Base-by-base conservation (phyloP, 2,888 invertebrate genomes). In the Digitonthophagus gazella region DNA sequence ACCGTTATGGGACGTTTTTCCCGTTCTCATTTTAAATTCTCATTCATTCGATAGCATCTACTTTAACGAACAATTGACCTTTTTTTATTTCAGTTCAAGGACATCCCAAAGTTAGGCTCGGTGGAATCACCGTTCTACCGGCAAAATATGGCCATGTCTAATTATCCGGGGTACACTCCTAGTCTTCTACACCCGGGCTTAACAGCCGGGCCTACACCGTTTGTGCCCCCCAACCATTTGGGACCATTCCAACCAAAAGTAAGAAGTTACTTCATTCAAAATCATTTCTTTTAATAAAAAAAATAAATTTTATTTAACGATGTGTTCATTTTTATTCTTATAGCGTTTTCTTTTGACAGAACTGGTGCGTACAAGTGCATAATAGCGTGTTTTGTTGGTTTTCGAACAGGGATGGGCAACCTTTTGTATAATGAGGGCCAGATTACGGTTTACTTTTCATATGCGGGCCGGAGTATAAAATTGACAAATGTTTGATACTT, bases 221-320 rank as follows among this genome's bases (percentile, higher is more conserved):
- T 96, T 83, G 93, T 92, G 77, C 94, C 95, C 71, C 95, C 96
- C 22, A 91, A 91, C 80, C 95, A 95, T 79, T 85, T 95, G 75
- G 90, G 93, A 73, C 88, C 94, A 55, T 95, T 94, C 82, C 92
- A 95, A 76, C 95, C 95, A 78, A 95, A 95, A 92, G 96, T 95
- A 78, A 75, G 73, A 18, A 18, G 16, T 1, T 57, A 15, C n/a
- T 57, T 1, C 6, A 57, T 57, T 16, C 6, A 14, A 57, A 14
- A 15, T 14, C 15, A n/a, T 44, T 15, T 15, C 28, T 28, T 56
- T 19, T 15, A 18, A 15, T 22, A 8, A 14, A 56, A 14, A 18
- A 15, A 19, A 19, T 2, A 56, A 14, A 22, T 65, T 65, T 16
- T 28, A 15, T 54, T 54, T 65, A 1, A 14, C 28, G 14, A 64